These are phyloP conservation scores for Ibycter americanus DNA, from an alignment of 2,797 vertebrate genomes.

Conservation along the genomic window DNA sequence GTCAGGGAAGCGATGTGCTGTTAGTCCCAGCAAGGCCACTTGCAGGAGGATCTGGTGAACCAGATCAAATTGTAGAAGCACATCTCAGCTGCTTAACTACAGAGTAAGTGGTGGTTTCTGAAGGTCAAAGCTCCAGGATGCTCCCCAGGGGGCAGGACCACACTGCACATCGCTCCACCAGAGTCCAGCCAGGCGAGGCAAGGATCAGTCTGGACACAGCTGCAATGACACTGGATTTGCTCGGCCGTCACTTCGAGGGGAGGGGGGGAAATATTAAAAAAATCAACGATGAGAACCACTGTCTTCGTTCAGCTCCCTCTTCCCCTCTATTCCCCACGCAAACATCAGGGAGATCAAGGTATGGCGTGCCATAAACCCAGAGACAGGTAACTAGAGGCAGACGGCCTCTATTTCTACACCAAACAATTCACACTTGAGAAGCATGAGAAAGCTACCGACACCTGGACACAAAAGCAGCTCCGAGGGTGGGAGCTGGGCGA, in stretches of 20 bases:
- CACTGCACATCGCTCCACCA: not conserved
- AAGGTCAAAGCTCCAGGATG: not conserved
- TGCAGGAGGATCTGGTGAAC: fast-evolving
- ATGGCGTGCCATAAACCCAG: not conserved
- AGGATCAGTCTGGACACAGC: not conserved
- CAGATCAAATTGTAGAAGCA: not conserved
- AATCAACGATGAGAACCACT: not conserved
- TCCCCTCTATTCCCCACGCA: not conserved
- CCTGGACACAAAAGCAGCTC: not conserved
- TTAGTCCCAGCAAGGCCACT: not conserved
- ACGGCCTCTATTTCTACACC: not conserved
- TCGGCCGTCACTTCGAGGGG: not conserved
- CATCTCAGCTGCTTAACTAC: not conserved
- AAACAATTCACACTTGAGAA: slow-evolving; percentile 11
- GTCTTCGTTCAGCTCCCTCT: not conserved
- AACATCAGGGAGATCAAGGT: not conserved
- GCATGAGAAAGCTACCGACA: not conserved
- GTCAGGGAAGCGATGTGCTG: not conserved
- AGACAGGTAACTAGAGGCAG: not conserved
- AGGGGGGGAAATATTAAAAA: not conserved
- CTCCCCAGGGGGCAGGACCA: not conserved
- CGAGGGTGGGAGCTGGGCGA: not conserved
- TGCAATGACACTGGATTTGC: not conserved
- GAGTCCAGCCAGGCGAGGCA: not conserved
- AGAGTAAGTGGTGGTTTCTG: not conserved